Evolutionary conservation across 2,113 vertebrate genomes (phyloP).

Genomic region (Charadrius vociferus): DNA sequence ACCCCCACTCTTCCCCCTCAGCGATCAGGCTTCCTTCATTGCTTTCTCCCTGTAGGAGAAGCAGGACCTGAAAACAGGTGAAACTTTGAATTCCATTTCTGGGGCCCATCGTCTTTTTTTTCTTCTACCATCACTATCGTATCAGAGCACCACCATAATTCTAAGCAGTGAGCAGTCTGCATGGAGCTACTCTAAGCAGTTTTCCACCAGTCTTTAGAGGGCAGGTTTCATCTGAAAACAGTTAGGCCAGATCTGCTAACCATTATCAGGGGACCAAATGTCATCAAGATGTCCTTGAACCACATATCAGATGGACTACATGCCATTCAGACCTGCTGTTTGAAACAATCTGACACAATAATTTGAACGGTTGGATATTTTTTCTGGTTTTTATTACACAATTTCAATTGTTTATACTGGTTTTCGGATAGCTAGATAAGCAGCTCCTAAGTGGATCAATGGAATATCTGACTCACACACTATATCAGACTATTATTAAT

Average conservation of each 20-base stretch:
- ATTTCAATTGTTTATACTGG: neutral
- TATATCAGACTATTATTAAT: neutral
- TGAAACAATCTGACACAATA: neutral
- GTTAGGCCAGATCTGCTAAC: neutral
- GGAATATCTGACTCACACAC: neutral
- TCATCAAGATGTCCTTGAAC: neutral
- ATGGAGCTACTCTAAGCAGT: neutral
- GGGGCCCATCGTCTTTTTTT: accelerated
- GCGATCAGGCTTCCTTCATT: neutral
- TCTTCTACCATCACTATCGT: neutral
- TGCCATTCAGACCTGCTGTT: neutral
- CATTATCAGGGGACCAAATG: neutral
- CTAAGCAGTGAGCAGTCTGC: neutral
- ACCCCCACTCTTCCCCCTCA: neutral
- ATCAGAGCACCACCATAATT: neutral
- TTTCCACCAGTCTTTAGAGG: neutral
- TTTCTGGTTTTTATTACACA: neutral
- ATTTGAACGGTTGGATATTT: neutral
- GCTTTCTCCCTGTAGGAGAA: neutral
- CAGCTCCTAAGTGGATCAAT: neutral
- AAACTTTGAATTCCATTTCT: neutral
- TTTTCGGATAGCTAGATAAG: neutral
- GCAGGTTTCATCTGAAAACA: neutral
- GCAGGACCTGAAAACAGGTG: neutral
- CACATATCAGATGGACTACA: neutral